phyloP scores from a whole-genome alignment of 1,140 invertebrate species.

The Chionoecetes opilio region DNA sequence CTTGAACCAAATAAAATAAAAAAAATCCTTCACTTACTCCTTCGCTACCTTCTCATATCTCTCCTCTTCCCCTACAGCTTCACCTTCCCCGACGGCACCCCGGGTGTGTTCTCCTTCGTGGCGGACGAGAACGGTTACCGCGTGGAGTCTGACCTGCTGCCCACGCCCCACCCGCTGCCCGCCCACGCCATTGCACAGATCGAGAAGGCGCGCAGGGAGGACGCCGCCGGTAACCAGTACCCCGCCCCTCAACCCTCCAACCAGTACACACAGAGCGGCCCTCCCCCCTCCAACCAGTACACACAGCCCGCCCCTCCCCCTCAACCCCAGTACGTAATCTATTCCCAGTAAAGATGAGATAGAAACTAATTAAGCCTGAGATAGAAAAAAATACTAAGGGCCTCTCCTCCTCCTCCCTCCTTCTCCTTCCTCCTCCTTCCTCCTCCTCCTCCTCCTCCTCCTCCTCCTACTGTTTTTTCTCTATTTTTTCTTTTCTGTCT shows the following conservation, averaged over 20 bases:
- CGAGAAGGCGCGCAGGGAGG: constrained; percentile 53
- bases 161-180: constrained; percentile 63
- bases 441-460: too few species aligned
- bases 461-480: too few species aligned
- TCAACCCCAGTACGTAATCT: neutral
- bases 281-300: constrained; percentile 53
- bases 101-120: constrained; percentile 50
- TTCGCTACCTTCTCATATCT: neutral
- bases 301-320: neutral
- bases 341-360: too few species aligned
- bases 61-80: constrained; percentile 63
- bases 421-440: too few species aligned
- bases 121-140: constrained; percentile 61
- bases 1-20: too few species aligned
- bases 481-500: too few species aligned
- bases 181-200: constrained; percentile 67
- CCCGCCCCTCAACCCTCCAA: neutral
- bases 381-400: too few species aligned
- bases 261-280: constrained; percentile 44
- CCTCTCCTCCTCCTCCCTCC: too few species aligned
- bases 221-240: neutral
- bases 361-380: too few species aligned
- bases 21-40: too few species aligned
- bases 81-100: constrained; percentile 58
- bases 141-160: constrained; percentile 53